phyloP scores from a whole-genome alignment of 2,888 invertebrate genomes.

The Ophraella communa region DNA sequence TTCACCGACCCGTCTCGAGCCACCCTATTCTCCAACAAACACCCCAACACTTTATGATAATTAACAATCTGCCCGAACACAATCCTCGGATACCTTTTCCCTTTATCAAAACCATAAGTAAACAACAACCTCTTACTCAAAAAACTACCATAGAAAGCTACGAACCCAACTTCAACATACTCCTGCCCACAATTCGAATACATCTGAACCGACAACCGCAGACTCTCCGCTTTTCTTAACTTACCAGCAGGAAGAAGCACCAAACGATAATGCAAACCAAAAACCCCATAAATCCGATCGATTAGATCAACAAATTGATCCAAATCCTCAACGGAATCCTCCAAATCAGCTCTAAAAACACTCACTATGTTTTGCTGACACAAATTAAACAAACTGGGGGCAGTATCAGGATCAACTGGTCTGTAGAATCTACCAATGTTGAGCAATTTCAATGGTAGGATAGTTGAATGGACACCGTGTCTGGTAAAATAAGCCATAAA shows the following conservation, averaged over 20 bases:
- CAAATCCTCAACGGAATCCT: constrained; percentile 60
- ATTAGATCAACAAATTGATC: constrained; percentile 64
- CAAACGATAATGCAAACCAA: constrained; percentile 73
- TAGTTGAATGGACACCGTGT: constrained; percentile 66
- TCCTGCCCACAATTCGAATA: constrained; percentile 69
- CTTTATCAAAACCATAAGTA: constrained; percentile 65
- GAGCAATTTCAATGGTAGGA: constrained; percentile 74
- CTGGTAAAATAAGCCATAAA: constrained; percentile 78
- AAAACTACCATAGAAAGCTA: constrained; percentile 75
- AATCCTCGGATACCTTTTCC: constrained; percentile 69
- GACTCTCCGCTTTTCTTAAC: constrained; percentile 70
- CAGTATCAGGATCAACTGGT: constrained; percentile 57
- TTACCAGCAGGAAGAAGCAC: constrained; percentile 68
- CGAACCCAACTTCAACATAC: constrained; percentile 76
- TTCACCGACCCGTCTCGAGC: too few species aligned
- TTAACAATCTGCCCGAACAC: constrained; percentile 77
- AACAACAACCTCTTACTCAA: constrained; percentile 81
- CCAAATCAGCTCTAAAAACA: constrained; percentile 68
- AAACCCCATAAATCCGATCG: constrained; percentile 68
- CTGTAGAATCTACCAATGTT: constrained; percentile 74
- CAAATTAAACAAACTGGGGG: constrained; percentile 67
- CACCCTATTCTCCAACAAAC: constrained; percentile 75
- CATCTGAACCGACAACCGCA: constrained; percentile 75
- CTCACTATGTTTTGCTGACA: constrained; percentile 74
- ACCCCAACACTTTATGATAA: constrained; percentile 76